A percentile compares a stretch with the other conserved stretches of the same genome.
phyloP scores from a whole-genome alignment of 2,888 invertebrate species.

The Eupeodes luniger region DNA sequence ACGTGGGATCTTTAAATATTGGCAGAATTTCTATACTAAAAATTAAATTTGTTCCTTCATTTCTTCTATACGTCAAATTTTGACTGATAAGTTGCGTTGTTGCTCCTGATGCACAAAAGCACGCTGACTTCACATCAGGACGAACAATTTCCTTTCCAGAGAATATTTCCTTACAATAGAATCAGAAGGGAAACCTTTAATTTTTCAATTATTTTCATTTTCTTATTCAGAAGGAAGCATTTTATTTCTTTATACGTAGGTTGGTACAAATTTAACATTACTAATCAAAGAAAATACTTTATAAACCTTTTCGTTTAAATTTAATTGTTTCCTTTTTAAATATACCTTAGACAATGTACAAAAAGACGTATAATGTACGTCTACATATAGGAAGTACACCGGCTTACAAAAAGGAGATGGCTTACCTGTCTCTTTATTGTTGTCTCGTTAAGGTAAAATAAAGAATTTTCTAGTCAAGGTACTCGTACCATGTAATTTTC shows the following conservation, averaged over 20 bases:
- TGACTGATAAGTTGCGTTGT: not conserved
- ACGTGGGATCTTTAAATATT: too few relatives aligned
- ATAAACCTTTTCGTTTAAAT: slow-evolving; percentile 43
- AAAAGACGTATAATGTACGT: not conserved
- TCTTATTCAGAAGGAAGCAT: slow-evolving; percentile 10
- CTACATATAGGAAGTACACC: not conserved
- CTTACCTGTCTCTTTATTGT: not conserved
- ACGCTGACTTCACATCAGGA: not conserved
- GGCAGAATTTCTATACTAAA: too few relatives aligned
- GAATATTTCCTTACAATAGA: slow-evolving; percentile 8
- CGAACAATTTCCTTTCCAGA: not conserved
- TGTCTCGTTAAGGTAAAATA: slow-evolving; percentile 1
- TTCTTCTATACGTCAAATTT: too few relatives aligned
- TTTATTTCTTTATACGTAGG: not conserved
- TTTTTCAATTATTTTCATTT: slow-evolving; percentile 12
- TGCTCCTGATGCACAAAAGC: not conserved
- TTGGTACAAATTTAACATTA: not conserved
- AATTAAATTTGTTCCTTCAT: too few relatives aligned
- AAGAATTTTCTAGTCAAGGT: not conserved
- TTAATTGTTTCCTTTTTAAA: slow-evolving; percentile 57
- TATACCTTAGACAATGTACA: not conserved
- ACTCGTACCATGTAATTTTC: not conserved
- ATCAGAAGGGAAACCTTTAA: slow-evolving; percentile 15
- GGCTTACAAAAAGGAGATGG: not conserved
- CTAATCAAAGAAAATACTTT: slow-evolving; percentile 23